Evolutionary conservation across 2,113 vertebrate genomes (phyloP).

Genomic region (Seriola quinqueradiata): DNA sequence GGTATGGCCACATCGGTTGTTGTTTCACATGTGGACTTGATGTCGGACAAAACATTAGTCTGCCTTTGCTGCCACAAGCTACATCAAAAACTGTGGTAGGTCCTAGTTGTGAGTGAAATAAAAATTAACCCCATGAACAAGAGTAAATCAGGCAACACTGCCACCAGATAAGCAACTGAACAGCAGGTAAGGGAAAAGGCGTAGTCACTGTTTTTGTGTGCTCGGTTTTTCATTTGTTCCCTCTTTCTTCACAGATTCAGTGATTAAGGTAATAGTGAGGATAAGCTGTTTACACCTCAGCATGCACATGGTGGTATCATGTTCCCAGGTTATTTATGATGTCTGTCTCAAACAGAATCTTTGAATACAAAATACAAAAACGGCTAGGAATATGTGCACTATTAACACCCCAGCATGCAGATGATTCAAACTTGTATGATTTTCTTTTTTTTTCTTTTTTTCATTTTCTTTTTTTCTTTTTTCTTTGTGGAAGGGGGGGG

Average conservation of each 20-base stretch:
- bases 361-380: conserved; percentile 19
- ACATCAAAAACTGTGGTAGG: neutral
- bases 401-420: conserved; percentile 10
- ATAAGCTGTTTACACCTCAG: conserved; percentile 16
- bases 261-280: conserved; percentile 16
- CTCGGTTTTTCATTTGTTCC: neutral
- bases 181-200: conserved; percentile 8
- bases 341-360: conserved; percentile 29
- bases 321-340: conserved; percentile 14
- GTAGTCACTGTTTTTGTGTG: neutral
- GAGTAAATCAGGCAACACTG: conserved; percentile 8
- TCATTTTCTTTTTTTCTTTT: no score
- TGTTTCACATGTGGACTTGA: neutral
- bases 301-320: conserved; percentile 2
- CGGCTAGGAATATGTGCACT: conserved; percentile 15
- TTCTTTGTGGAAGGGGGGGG: neutral
- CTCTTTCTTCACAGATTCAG: conserved; percentile 1
- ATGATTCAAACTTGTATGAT: conserved; percentile 24
- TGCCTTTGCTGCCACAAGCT: conserved; percentile 5
- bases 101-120: neutral
- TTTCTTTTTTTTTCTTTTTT: conserved; percentile 13
- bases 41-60: conserved; percentile 6
- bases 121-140: neutral
- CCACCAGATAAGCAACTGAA: conserved; percentile 22
- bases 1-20: conserved; percentile 4